phyloP scores from a whole-genome alignment of 2,797 vertebrate species.

The Clarias laeviceps region DNA sequence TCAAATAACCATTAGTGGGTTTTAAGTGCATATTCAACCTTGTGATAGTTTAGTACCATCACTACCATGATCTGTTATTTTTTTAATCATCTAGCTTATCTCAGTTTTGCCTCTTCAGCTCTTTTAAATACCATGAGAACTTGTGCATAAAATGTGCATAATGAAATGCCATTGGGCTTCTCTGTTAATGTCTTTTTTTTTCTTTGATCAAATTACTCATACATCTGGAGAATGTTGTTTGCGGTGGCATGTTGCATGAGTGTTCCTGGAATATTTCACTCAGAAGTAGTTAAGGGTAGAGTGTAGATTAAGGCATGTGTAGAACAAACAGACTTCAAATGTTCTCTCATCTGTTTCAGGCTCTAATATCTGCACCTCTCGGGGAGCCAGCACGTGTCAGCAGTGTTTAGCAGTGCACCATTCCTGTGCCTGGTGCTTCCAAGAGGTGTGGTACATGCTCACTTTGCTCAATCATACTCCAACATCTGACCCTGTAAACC shows the following conservation, averaged over 20 bases:
- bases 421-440: slow-evolving; percentile 89
- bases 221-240: neutral
- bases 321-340: neutral
- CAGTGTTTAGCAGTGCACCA: slow-evolving; percentile 91
- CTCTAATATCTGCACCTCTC: slow-evolving; percentile 86
- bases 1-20: neutral
- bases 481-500: slow-evolving; percentile 10
- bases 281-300: neutral
- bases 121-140: neutral
- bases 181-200: neutral
- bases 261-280: slow-evolving; percentile 13
- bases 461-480: neutral
- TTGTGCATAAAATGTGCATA: neutral
- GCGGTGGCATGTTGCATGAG: neutral
- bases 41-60: slow-evolving; percentile 1
- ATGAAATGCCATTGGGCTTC: neutral
- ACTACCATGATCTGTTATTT: neutral
- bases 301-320: neutral
- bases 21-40: neutral
- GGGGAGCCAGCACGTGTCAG: slow-evolving; percentile 91
- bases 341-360: slow-evolving; percentile 69
- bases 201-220: neutral
- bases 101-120: neutral
- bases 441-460: slow-evolving; percentile 79
- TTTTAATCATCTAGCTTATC: neutral